Conservation (phyloP, 2,113 vertebrate genomes). For the Neotoma lepida region DNA sequence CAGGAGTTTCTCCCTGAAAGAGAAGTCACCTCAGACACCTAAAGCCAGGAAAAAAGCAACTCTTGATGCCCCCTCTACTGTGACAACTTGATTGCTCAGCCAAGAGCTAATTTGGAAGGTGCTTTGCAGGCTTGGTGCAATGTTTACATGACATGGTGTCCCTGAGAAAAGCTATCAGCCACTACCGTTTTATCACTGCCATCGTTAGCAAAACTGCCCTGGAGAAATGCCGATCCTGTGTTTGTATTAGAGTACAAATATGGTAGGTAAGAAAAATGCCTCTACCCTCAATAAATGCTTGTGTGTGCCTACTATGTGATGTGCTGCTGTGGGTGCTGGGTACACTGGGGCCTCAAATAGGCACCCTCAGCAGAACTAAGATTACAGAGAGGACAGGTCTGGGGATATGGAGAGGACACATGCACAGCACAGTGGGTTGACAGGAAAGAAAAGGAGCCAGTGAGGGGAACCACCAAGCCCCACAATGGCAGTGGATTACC, state of each 20-base stretch:
- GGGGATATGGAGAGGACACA: accelerated
- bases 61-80: background rate
- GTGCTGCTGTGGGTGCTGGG: background rate
- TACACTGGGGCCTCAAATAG: accelerated
- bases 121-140: background rate
- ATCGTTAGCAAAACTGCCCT: background rate
- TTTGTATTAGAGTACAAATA: background rate
- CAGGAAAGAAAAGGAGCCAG: background rate
- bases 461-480: accelerated
- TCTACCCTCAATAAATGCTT: accelerated
- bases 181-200: background rate
- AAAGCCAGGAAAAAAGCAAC: background rate
- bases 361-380: background rate
- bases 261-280: background rate
- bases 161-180: background rate
- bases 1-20: constrained; percentile 82
- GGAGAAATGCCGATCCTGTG: background rate
- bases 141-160: background rate
- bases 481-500: accelerated
- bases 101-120: background rate
- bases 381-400: accelerated
- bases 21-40: background rate
- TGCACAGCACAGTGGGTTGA: accelerated
- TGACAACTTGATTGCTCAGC: background rate
- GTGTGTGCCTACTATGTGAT: accelerated